Evolutionary conservation across 2,113 vertebrate species (phyloP).

Genomic region (Cebidichthys violaceus): DNA sequence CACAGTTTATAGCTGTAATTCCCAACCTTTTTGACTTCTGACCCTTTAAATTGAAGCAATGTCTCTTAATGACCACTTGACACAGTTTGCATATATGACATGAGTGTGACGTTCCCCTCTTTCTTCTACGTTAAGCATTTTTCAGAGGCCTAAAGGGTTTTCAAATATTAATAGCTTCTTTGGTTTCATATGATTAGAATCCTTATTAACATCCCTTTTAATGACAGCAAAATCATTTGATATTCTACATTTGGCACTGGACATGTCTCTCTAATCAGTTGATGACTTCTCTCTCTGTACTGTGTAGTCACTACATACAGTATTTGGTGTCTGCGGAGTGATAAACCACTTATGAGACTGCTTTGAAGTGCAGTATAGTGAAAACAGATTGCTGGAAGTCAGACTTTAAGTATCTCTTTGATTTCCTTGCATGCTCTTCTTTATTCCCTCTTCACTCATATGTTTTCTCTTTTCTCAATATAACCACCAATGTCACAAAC

Average conservation of each 20-base stretch:
- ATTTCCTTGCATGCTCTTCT: slow-evolving; percentile 37
- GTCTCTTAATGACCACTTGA: background rate
- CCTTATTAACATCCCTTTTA: background rate
- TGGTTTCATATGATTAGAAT: background rate
- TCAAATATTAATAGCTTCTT: background rate
- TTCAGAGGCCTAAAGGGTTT: background rate
- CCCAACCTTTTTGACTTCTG: background rate
- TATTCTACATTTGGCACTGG: background rate
- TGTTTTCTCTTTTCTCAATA: slow-evolving; percentile 49
- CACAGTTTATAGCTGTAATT: slow-evolving; percentile 3
- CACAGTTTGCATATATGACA: background rate
- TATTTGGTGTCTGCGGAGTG: slow-evolving; percentile 43
- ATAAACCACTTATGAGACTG: slow-evolving; percentile 51
- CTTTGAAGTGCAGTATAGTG: slow-evolving; percentile 51
- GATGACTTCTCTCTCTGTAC: slow-evolving; percentile 13
- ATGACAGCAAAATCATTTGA: background rate
- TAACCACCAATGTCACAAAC: slow-evolving; percentile 22
- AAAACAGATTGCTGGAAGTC: slow-evolving; percentile 58
- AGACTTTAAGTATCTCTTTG: slow-evolving; percentile 34
- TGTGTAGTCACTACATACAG: slow-evolving; percentile 29
- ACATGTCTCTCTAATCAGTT: slow-evolving; percentile 24
- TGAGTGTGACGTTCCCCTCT: background rate
- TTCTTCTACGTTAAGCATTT: background rate
- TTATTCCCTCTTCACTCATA: no score
- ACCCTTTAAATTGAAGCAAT: background rate